A percentile compares a stretch with the other conserved stretches of the same genome.
These are phyloP conservation scores for Sinhomidia bicolor DNA, from an alignment of 2,888 invertebrate species.

Conservation along the genomic window DNA sequence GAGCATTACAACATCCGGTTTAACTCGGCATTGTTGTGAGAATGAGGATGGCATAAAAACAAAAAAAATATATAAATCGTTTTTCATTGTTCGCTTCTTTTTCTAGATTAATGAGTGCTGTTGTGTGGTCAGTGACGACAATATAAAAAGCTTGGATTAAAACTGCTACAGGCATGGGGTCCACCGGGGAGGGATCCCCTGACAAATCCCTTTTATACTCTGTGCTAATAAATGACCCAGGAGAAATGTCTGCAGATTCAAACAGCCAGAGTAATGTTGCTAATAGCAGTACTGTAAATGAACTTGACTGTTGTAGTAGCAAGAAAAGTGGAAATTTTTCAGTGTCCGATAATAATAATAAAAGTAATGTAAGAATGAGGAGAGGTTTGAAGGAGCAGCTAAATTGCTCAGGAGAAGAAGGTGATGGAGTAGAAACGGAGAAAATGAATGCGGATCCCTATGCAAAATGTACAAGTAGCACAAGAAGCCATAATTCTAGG, in stretches of 20 bases:
- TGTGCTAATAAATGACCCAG: neutral
- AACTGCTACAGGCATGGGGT: conserved; percentile 12
- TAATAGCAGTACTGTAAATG: neutral
- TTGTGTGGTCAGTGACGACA: conserved; percentile 29
- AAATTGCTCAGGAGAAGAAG: conserved; percentile 3
- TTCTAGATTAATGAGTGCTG: conserved; percentile 42
- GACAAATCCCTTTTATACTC: neutral
- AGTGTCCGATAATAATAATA: no score
- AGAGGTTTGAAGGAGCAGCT: neutral
- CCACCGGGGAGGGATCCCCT: conserved; percentile 43
- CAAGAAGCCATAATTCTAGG: conserved; percentile 60
- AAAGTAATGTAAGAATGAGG: neutral
- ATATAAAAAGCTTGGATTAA: neutral
- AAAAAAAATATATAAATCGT: no score
- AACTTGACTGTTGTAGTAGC: neutral
- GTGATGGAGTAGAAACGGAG: neutral
- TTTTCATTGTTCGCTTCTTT: conserved; percentile 19
- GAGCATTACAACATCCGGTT: conserved; percentile 40
- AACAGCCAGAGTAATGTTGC: neutral
- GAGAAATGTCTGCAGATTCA: conserved; percentile 23
- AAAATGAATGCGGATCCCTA: no score
- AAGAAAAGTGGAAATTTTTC: conserved; percentile 1
- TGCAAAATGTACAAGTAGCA: conserved; percentile 62
- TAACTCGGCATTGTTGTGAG: conserved; percentile 21
- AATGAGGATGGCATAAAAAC: conserved; percentile 48